Percentiles rank a stretch among this genome's conserved stretches.
Evolutionary conservation across 2,797 vertebrate species (phyloP).

Genomic region (Cuculus canorus): DNA sequence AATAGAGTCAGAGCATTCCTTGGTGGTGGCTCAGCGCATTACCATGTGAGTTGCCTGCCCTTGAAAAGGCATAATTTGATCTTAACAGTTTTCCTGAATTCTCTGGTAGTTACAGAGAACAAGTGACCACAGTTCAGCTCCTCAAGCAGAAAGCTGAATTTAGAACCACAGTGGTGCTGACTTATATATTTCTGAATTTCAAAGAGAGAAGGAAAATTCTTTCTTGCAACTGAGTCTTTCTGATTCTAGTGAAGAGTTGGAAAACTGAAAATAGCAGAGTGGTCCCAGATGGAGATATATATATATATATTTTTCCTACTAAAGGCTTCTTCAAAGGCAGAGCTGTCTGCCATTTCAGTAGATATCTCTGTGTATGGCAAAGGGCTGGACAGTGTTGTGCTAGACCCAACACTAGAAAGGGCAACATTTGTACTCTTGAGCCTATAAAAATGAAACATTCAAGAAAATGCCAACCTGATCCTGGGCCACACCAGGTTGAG

Average conservation of each 20-base stretch:
- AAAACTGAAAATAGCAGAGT: slow-evolving; percentile 54
- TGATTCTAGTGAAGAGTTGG: slow-evolving; percentile 1
- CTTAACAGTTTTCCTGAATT: slow-evolving; percentile 73
- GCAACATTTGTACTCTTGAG: neutral
- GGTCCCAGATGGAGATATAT: neutral
- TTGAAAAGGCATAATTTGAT: slow-evolving; percentile 74
- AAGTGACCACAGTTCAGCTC: slow-evolving; percentile 72
- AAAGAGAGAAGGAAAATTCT: slow-evolving; percentile 37
- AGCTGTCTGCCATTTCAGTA: neutral
- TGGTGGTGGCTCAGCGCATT: slow-evolving; percentile 68
- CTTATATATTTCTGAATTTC: slow-evolving; percentile 49
- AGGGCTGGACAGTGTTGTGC: neutral
- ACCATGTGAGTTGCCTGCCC: slow-evolving; percentile 45
- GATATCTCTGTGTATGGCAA: neutral
- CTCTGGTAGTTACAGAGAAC: slow-evolving; percentile 68
- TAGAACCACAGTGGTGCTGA: slow-evolving; percentile 69
- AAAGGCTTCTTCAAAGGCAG: neutral
- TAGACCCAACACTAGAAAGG: neutral
- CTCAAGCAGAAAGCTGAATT: slow-evolving; percentile 55
- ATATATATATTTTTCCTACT: neutral
- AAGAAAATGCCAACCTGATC: neutral
- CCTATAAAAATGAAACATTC: neutral
- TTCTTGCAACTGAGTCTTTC: neutral
- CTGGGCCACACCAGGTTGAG: too few relatives aligned
- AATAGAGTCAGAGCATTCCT: slow-evolving; percentile 78